Evolutionary conservation across 2,113 vertebrate species (phyloP).

Genomic region (Circaetus cinerascens): DNA sequence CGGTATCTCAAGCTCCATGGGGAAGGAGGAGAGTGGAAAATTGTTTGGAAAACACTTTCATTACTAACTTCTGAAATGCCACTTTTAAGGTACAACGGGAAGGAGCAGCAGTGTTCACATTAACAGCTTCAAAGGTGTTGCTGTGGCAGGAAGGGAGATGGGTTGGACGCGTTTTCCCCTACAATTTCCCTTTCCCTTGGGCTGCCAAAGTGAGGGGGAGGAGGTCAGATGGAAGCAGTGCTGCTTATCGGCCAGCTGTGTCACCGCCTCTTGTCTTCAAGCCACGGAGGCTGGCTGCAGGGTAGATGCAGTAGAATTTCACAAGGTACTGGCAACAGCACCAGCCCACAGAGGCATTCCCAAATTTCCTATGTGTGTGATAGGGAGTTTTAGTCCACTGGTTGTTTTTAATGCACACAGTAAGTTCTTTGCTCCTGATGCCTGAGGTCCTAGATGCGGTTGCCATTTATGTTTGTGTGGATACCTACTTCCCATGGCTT

Average conservation of each 20-base stretch:
- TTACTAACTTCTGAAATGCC: neutral
- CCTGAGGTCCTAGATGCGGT: neutral
- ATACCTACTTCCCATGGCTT: neutral
- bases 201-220: neutral
- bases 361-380: neutral
- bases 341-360: neutral
- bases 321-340: neutral
- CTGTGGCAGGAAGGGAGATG: neutral
- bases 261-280: neutral
- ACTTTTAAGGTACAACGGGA: neutral
- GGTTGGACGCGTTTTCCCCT: neutral
- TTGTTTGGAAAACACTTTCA: neutral
- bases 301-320: too few species aligned
- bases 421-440: neutral
- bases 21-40: neutral
- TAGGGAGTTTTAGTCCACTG: neutral
- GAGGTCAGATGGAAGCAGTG: neutral
- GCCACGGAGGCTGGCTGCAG: neutral
- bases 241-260: rapidly evolving
- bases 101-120: neutral
- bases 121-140: neutral
- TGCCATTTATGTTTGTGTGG: neutral
- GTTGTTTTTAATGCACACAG: neutral
- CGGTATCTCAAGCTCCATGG: rapidly evolving
- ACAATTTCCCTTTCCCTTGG: neutral